Percentiles rank a stretch among this genome's conserved stretches.
These are phyloP conservation scores for Phasianus colchicus DNA, from an alignment of 2,113 vertebrate genomes.

Conservation along the genomic window DNA sequence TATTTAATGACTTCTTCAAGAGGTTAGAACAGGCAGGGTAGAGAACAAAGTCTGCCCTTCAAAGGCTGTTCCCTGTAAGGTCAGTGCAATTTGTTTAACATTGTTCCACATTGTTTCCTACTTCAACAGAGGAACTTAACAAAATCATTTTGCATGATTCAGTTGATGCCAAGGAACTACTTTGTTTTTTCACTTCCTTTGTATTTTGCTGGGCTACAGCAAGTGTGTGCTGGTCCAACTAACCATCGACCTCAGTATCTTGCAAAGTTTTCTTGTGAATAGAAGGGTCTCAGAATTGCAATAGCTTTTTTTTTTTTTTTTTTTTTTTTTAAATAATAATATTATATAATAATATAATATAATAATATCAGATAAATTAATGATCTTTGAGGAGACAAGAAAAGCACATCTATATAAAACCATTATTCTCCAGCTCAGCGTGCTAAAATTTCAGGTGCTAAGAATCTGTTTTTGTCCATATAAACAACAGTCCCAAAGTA, in stretches of 20 bases:
- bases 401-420: background rate
- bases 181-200: background rate
- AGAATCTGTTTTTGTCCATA: background rate
- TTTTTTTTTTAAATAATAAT: background rate
- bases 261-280: background rate
- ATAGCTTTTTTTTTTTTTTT: background rate
- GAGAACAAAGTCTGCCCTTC: conserved; percentile 49
- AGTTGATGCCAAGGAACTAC: background rate
- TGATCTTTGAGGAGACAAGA: background rate
- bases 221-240: background rate
- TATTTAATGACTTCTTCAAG: conserved; percentile 64
- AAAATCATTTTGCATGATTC: background rate
- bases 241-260: background rate
- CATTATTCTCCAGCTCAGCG: background rate
- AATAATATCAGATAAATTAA: background rate
- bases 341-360: too few relatives aligned
- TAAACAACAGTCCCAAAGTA: background rate
- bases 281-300: background rate
- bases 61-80: conserved; percentile 30
- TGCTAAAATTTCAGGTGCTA: background rate
- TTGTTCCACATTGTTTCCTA: background rate
- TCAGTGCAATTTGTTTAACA: conserved; percentile 50
- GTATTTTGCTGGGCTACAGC: background rate
- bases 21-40: background rate
- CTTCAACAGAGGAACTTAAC: background rate